Evolutionary conservation across 2,797 vertebrate species (phyloP).

Genomic region (Vultur gryphus): DNA sequence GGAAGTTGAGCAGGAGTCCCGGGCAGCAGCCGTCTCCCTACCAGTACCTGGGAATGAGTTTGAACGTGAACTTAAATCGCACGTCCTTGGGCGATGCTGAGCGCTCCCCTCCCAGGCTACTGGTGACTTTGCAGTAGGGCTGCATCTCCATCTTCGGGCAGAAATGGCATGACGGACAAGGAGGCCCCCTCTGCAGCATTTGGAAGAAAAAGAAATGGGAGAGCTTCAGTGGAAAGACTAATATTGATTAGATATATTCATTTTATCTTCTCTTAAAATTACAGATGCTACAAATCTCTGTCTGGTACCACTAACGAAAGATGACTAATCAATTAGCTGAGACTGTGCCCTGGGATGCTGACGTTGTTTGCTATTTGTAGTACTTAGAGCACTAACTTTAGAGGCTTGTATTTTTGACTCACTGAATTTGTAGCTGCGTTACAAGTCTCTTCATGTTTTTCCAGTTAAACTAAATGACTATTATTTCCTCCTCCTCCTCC

Average conservation of each 20-base stretch:
- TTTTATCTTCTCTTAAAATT: background rate
- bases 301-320: background rate
- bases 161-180: background rate
- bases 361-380: accelerated
- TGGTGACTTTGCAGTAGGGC: background rate
- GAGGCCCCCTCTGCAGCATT: background rate
- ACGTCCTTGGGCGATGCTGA: accelerated
- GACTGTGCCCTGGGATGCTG: background rate
- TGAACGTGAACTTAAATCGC: background rate
- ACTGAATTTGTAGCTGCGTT: background rate
- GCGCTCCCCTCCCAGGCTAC: background rate
- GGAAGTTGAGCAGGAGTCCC: background rate
- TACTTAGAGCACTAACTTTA: background rate
- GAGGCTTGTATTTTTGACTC: background rate
- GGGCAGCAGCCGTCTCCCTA: background rate
- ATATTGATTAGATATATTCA: background rate
- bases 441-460: background rate
- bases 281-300: background rate
- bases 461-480: constrained; percentile 8
- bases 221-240: background rate
- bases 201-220: background rate
- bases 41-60: background rate
- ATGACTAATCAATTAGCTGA: background rate
- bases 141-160: background rate
- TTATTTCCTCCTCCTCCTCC: constrained; percentile 1